Evolutionary conservation across 2,113 vertebrate species (phyloP).

Genomic region (Eurystomus gularis): DNA sequence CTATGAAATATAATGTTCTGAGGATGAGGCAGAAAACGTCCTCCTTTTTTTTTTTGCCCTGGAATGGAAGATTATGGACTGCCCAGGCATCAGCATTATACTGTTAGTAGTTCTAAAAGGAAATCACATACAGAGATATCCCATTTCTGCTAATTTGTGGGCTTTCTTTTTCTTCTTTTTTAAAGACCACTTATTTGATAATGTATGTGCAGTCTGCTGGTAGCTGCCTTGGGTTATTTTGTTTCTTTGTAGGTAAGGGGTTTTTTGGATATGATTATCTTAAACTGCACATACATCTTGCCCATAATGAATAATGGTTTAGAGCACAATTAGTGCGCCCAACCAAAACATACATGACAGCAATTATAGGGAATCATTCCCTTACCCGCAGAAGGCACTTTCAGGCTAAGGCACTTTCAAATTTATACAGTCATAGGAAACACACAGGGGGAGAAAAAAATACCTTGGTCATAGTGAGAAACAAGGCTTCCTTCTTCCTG

Average conservation of each 20-base stretch:
- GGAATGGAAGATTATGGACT: background rate
- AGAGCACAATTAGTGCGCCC: fast-evolving
- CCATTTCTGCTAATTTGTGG: background rate
- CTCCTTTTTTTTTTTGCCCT: background rate
- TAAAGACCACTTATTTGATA: background rate
- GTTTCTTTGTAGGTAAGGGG: background rate
- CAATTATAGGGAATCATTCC: background rate
- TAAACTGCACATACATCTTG: background rate
- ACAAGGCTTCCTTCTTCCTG: background rate
- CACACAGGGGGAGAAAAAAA: background rate
- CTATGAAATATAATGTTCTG: background rate
- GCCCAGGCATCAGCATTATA: background rate
- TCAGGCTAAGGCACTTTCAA: background rate
- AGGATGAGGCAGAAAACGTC: background rate
- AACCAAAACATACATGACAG: background rate
- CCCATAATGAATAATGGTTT: background rate
- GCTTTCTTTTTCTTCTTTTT: background rate
- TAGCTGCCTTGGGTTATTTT: background rate
- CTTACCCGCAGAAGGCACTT: background rate
- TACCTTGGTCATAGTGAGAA: background rate
- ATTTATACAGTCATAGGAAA: background rate
- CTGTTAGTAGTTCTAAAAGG: background rate
- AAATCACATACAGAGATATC: background rate
- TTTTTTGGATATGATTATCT: background rate
- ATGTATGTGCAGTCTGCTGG: fast-evolving